Percentiles rank a stretch among this genome's conserved stretches.
phyloP scores from a whole-genome alignment of 2,888 invertebrate species.

The Caenorhabditis sp. region DNA sequence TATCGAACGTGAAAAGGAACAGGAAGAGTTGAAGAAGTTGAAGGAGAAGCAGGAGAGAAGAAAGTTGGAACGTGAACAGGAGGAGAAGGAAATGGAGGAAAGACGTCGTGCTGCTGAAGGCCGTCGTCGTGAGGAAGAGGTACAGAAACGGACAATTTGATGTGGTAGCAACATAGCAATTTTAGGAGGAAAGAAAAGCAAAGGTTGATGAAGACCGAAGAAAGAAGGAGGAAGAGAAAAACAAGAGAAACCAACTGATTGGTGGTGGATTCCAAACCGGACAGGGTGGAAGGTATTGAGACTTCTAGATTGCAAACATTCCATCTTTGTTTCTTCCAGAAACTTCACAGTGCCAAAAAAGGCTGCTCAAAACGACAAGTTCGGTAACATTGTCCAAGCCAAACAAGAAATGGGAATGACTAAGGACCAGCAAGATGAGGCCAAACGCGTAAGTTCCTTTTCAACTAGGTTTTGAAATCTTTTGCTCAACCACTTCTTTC shows the following conservation, averaged over 20 bases:
- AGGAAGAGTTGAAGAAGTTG: constrained; percentile 88
- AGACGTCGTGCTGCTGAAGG: constrained; percentile 79
- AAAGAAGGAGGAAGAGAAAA: constrained; percentile 78
- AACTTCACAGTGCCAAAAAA: constrained; percentile 79
- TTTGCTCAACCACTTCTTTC: constrained; percentile 9
- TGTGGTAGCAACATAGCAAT: not conserved
- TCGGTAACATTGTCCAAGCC: constrained; percentile 90
- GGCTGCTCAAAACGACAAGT: constrained; percentile 79
- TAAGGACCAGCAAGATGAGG: constrained; percentile 98
- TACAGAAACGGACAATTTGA: not conserved
- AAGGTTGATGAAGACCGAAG: constrained; percentile 75
- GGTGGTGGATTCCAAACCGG: constrained; percentile 66
- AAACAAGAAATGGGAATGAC: constrained; percentile 98
- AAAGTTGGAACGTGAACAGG: constrained; percentile 80
- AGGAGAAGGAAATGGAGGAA: constrained; percentile 79
- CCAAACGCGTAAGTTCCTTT: constrained; percentile 86
- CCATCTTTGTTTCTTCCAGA: constrained; percentile 34
- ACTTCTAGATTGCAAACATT: not conserved
- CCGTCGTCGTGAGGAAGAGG: constrained; percentile 79
- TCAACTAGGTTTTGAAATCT: not conserved
- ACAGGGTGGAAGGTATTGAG: constrained; percentile 52
- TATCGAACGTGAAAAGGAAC: constrained; percentile 81
- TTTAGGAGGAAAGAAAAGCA: constrained; percentile 74
- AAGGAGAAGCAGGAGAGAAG: constrained; percentile 87
- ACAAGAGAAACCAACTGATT: constrained; percentile 69